Base-by-base conservation (phyloP, 2,888 invertebrate species). In the Leptopilina myrica region DNA sequence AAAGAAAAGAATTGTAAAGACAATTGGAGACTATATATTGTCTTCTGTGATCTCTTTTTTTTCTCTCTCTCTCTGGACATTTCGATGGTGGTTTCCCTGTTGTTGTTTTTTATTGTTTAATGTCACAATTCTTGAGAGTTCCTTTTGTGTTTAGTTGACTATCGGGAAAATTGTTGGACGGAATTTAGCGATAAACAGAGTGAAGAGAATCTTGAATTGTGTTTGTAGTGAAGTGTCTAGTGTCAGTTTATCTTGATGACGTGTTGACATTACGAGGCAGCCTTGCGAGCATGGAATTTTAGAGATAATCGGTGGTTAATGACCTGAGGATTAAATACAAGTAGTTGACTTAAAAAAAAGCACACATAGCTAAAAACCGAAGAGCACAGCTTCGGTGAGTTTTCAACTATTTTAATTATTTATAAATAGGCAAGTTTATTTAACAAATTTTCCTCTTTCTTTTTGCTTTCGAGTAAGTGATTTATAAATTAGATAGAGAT, bases 251-350 rank as follows among this genome's bases (percentile, higher is more conserved):
- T 78, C 81, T 80, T 65, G 79, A 83, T 80, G 79, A 78, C 65
- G 79, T 81, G 82, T 83, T 82, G 84, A 79, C 76, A 78, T 76
- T 77, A 75, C 64, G 78, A 67, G 65, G 56, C 80, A 81, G 76
- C 66, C 77, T 81, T 56, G 77, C 76, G 66, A 59, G 77, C 46
- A 49, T 49, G 69, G 15, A 59, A 59, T 78, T 26, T 64, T 77
- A 77, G 77, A 78, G 83, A 81, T 86, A 87, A 82, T 82, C 85
- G 82, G 85, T 86, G 88, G 81, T 49, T 85, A 85, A 86, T 83
- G 86, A 85, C 85, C 85, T 84, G 81, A 80, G 87, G 87, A 87
- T 88, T 88, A 87, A 86, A 78, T 84, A 79, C 78, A 64, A 67
- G 78, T 67, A 79, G 82, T 80, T 80, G 80, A 33, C 33, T 33